Percentiles rank a stretch among this genome's conserved stretches.
Conservation (phyloP, 2,113 vertebrate genomes). For the Clarias batrachus region DNA sequence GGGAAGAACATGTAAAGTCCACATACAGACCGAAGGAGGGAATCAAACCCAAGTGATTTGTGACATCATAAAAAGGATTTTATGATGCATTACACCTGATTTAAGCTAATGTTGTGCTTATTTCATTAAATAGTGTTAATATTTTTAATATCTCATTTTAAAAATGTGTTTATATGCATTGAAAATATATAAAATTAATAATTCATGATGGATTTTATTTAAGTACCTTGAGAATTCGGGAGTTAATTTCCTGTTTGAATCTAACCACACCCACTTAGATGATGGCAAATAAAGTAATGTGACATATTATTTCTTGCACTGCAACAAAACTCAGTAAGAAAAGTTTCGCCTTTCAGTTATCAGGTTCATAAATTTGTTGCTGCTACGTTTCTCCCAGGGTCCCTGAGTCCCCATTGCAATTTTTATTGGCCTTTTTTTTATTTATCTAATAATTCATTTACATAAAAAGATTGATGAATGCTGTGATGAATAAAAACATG, state of each 20-base stretch:
- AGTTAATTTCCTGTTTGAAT: neutral
- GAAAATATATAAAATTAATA: neutral
- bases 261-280: neutral
- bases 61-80: neutral
- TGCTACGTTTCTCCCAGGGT: neutral
- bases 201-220: neutral
- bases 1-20: too few species aligned
- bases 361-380: neutral
- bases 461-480: neutral
- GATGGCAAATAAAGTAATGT: neutral
- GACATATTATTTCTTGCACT: neutral
- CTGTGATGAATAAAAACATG: neutral
- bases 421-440: neutral
- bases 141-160: neutral
- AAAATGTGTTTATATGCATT: neutral
- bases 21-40: too few species aligned
- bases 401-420: neutral
- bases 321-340: neutral
- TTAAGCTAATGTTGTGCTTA: neutral
- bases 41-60: neutral
- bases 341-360: neutral
- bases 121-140: neutral
- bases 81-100: neutral
- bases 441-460: neutral
- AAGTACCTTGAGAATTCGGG: neutral